Evolutionary conservation across 2,113 vertebrate genomes (phyloP).

Genomic region (Prietella phreatophila): DNA sequence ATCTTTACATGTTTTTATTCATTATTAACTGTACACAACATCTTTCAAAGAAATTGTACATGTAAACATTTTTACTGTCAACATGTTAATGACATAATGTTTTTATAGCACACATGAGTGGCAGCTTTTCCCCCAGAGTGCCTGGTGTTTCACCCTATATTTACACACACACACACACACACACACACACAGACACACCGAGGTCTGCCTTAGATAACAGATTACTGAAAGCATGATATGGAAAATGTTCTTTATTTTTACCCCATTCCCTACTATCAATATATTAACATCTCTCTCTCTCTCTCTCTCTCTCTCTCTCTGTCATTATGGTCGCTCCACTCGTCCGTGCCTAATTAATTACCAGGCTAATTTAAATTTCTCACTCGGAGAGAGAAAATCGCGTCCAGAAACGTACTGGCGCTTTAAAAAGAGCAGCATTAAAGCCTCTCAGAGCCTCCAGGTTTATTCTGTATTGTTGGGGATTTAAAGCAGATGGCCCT

Average conservation of each 20-base stretch:
- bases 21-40: too few species aligned
- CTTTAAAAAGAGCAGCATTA: conserved; percentile 38
- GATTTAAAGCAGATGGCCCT: not conserved
- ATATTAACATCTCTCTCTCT: conserved; percentile 51
- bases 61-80: not conserved
- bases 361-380: conserved; percentile 58
- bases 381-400: conserved; percentile 32
- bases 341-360: conserved; percentile 59
- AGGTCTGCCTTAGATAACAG: not conserved
- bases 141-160: too few species aligned
- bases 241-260: not conserved
- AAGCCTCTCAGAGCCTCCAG: not conserved
- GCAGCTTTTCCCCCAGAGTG: too few species aligned
- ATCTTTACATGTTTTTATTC: too few species aligned
- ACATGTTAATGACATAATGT: not conserved
- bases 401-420: conserved; percentile 35
- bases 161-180: too few species aligned
- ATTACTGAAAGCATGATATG: not conserved
- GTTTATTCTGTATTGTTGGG: not conserved
- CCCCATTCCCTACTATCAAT: not conserved
- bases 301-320: conserved; percentile 44
- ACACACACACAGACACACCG: not conserved
- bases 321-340: not conserved
- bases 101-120: not conserved
- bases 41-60: too few species aligned